Percentiles rank a stretch among this genome's conserved stretches.
These are phyloP conservation scores for Ochropleura leucogaster DNA, from an alignment of 2,888 invertebrate species.

Conservation along the genomic window DNA sequence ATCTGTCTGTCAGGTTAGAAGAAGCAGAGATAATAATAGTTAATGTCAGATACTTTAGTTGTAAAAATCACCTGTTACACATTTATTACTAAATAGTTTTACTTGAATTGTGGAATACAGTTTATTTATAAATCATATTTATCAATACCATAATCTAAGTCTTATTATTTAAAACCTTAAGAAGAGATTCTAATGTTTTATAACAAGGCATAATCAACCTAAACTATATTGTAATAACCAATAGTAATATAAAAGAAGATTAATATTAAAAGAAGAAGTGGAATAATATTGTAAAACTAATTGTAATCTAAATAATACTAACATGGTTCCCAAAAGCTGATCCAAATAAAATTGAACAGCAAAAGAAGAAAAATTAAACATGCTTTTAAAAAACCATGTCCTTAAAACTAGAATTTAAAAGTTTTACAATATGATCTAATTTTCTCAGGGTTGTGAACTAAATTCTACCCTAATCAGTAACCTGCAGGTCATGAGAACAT, in stretches of 20 bases:
- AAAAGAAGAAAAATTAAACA: background rate
- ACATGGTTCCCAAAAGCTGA: slow-evolving; percentile 33
- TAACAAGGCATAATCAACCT: background rate
- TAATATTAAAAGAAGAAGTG: background rate
- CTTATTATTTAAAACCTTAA: background rate
- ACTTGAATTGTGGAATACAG: background rate
- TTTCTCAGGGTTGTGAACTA: slow-evolving; percentile 45
- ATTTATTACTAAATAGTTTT: background rate
- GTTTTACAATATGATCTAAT: background rate
- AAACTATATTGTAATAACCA: background rate
- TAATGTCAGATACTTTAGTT: background rate
- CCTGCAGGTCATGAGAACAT: slow-evolving; percentile 60
- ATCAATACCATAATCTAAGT: background rate
- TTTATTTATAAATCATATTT: background rate
- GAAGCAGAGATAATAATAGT: background rate
- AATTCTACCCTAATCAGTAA: slow-evolving; percentile 48
- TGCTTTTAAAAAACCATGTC: background rate
- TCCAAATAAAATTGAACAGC: background rate
- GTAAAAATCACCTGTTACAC: background rate
- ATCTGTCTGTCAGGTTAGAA: too few species aligned
- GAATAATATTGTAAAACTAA: background rate
- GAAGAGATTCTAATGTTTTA: background rate
- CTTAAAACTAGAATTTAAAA: background rate
- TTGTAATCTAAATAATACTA: too few species aligned
- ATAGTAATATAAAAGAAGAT: background rate